Base-by-base conservation (phyloP, 2,888 invertebrate genomes). In the Scaptomyza caliginosa region DNA sequence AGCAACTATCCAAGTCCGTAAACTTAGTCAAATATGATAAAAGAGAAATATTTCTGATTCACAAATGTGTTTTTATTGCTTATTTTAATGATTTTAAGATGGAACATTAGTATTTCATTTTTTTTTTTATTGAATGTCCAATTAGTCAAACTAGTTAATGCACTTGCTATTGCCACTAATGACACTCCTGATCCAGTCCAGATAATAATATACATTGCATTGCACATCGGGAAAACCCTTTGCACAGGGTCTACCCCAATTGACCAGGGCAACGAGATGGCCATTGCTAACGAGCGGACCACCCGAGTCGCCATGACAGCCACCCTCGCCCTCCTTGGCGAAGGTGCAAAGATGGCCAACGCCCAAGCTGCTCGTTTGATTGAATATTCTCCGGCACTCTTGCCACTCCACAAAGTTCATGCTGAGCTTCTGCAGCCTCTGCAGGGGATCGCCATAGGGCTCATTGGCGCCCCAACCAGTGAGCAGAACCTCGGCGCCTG, bases 401-500 rank as follows among this genome's bases (percentile, higher is more conserved):
- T 92, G 91, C 54, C 92, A 91, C 0, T 92, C 91, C 32, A 94
- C 92, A 3, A 93, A 92, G 26, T 90, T 91, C 11, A 94, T 81
- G 1, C 93, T 91, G 38, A 94, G 78, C 77, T 92, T 91, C 91
- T 94, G 93, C 60, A 94, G 90, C 51, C 92, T 91, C 55, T 92
- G 92, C 13, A 93, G 92, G 0, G 92, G 74, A 0, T 89, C 90
- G 0, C 93, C 93, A 7, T 92, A 92, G 2, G 77, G 10, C 5
- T 3, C 52, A 2, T 56, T 92, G 11, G 92, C 91, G 0, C 94
- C 94, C 94, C 94, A 94, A 1, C 94, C 94, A 6, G 93, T 93
- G 0, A 94, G 84, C 4, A 92, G 81, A 11, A 93, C 74, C 0
- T 92, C 88, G 24, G 93, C 93, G 0, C 92, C 92, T 21, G 91